phyloP scores from a whole-genome alignment of 37 sponge, comb jelly and placozoan genomes.

The Cladorhizidae sp. region DNA sequence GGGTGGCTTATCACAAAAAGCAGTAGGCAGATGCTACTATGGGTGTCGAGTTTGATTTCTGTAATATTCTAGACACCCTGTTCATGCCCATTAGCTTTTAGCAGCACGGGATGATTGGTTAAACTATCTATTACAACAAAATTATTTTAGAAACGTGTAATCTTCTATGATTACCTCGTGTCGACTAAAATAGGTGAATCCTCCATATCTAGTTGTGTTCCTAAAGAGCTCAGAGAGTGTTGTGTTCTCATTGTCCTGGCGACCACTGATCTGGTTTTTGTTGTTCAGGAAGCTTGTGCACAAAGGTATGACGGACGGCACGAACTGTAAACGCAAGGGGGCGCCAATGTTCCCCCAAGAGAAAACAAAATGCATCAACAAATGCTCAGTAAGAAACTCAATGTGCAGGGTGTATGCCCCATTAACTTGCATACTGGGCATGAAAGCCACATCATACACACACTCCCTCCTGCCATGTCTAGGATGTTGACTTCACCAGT shows the following conservation, averaged over 20 bases:
- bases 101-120: constrained; percentile 49
- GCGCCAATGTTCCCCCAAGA: constrained; percentile 62
- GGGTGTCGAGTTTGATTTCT: too few species aligned
- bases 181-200: constrained; percentile 52
- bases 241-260: constrained; percentile 6
- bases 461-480: too few species aligned
- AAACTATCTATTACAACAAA: constrained; percentile 17
- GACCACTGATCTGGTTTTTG: constrained; percentile 21
- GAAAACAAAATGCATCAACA: too few species aligned
- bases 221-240: constrained; percentile 34
- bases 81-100: constrained; percentile 76
- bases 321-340: constrained; percentile 40
- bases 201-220: constrained; percentile 58
- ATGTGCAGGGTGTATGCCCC: too few species aligned
- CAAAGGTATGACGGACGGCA: constrained; percentile 4
- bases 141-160: constrained; percentile 56
- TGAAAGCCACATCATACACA: too few species aligned
- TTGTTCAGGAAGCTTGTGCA: constrained; percentile 55
- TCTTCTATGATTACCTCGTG: constrained; percentile 20
- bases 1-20: too few species aligned
- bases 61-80: constrained; percentile 53
- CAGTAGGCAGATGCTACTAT: too few species aligned
- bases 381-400: too few species aligned
- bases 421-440: too few species aligned
- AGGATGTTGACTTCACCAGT: too few species aligned